Base-by-base conservation (phyloP, 2,113 vertebrate genomes). In the Oxyura jamaicensis region DNA sequence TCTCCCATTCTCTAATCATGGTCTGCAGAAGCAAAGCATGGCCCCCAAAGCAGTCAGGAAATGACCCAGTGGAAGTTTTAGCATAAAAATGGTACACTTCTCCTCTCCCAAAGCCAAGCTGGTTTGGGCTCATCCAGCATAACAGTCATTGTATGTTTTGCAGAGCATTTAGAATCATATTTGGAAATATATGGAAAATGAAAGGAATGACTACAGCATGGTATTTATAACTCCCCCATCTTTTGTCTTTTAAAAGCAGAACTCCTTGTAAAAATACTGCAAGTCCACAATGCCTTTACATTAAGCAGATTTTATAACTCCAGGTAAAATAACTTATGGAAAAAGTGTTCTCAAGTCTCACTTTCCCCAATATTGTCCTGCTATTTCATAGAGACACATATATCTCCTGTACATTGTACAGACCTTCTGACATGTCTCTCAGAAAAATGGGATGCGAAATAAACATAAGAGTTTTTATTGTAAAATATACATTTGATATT, bases 311-410 rank as follows among this genome's bases (percentile, higher is more conserved):
- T 26, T 55, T 63, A 33, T 8, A 82, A 39, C 10, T 39, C 41
- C 60, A 75, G 58, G 58, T 89, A 89, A 92, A 93, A 91, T 83
- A 83, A 86, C 78, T 63, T 80, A 36, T 60, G 63, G 58, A 33
- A 88, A 88, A 88, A 80, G 62, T 71, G 62, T 42, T 84, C 56
- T 65, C 72, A 71, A 60, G 68, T 53, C 35, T 88, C 60, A 65
- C 46, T 77, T 93, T 85, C 91, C 52, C 56, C 35, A 77, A 39
- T 85, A 81, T 80, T 67, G 88, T 77, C 60, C 52, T 52, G 50
- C 36, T 85, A 9, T 90, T 91, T 83, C 83, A 35, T 28, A 93
- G 21, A 77, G 41, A 42, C 7, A 19, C n/a, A 67, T 50, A 25
- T n/a, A 48, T 93, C 68, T 74, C 46, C 59, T 66, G 29, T 63